Base-by-base conservation (phyloP, 2,113 vertebrate species). In the Alethe diademata region DNA sequence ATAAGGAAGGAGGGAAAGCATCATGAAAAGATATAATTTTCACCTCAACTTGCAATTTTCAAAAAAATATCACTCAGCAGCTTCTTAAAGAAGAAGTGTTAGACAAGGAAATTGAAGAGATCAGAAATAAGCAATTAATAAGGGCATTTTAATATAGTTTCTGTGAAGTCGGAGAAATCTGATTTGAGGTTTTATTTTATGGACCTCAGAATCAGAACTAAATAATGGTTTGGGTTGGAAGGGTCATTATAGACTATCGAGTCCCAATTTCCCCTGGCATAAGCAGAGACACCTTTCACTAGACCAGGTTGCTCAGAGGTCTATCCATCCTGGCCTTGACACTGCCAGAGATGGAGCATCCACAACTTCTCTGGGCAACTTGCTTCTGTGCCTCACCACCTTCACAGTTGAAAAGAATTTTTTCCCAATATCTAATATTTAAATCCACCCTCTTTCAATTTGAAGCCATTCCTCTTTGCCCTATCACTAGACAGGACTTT, bases 1-100 rank as follows among this genome's bases (percentile, higher is more conserved):
- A 57, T 69, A 15, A 70, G 15, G 33, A 75, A 88, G 13, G 31
- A 88, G 19, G 11, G 20, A 85, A 50, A 82, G 6, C 11, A 76
- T 51, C 76, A 89, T 84, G 40, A 91, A 93, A 95, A 40, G 51
- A 38, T 31, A 45, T 78, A 78, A 95, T 95, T 94, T 89, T 78
- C 80, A 66, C 50, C 36, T 93, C 19, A 13, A 22, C 56, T 65
- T 83, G 14, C 58, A 89, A 47, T 48, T 31, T 48, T 22, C 2
- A 23, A 50, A 76, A 74, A 90, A 24, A 71, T 48, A 19, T 73
- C 60, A 48, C 23, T 83, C 40, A 80, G 7, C 50, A 83, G 18
- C 20, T 79, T 38, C 25, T 67, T 73, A 35, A 80, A 78, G 54
- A 89, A 43, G 19, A 35, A 73, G 14, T 78, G 24, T 14, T 57